Evolutionary conservation across 2,888 invertebrate genomes (phyloP).

Genomic region (Cetonia aurata): DNA sequence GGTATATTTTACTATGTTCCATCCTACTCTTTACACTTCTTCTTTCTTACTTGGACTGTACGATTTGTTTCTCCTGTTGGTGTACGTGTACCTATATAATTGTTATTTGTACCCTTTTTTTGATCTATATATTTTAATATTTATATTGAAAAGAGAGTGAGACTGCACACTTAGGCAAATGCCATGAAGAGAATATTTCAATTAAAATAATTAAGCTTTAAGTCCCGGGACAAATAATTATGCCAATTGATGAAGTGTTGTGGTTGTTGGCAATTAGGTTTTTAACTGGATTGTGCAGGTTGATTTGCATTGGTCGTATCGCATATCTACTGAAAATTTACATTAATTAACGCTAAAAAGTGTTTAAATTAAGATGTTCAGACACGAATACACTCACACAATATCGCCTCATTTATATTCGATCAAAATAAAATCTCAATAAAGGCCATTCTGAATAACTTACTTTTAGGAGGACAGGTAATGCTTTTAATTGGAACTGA

Average conservation of each 20-base stretch:
- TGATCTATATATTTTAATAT: too few relatives aligned
- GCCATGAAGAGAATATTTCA: slow-evolving; percentile 6
- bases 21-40: too few relatives aligned
- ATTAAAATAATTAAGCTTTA: slow-evolving; percentile 32
- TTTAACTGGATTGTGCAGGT: slow-evolving; percentile 58
- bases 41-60: too few relatives aligned
- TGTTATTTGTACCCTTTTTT: too few relatives aligned
- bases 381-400: slow-evolving; percentile 47
- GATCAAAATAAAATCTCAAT: slow-evolving; percentile 50
- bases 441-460: slow-evolving; percentile 37
- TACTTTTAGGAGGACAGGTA: slow-evolving; percentile 28
- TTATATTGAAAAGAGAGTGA: neutral
- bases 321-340: slow-evolving; percentile 62
- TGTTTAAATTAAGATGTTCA: slow-evolving; percentile 59
- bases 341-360: slow-evolving; percentile 63
- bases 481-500: slow-evolving; percentile 35
- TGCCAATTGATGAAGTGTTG: slow-evolving; percentile 50
- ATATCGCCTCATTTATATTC: slow-evolving; percentile 60
- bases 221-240: slow-evolving; percentile 48
- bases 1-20: too few relatives aligned
- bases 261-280: slow-evolving; percentile 59
- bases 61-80: too few relatives aligned
- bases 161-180: neutral
- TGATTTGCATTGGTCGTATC: slow-evolving; percentile 56
- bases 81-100: too few relatives aligned